These are phyloP conservation scores for Mesocentrotus franciscanus DNA, from an alignment of 53 echinoderm and acorn worm species.

Conservation along the genomic window DNA sequence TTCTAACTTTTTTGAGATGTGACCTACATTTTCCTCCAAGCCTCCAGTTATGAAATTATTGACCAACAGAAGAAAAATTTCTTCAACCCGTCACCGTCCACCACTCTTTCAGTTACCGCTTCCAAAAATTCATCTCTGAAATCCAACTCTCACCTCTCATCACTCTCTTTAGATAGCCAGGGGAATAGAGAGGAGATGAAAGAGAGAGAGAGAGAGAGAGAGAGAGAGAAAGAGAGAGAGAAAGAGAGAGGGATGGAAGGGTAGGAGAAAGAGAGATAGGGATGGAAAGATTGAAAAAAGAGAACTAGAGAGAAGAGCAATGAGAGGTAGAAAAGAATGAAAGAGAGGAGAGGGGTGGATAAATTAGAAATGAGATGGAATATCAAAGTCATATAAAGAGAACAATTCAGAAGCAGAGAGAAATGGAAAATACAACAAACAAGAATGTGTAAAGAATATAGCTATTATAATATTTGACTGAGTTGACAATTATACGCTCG, in stretches of 20 bases:
- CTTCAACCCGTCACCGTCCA: slow-evolving; percentile 15
- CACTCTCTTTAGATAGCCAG: slow-evolving; percentile 41
- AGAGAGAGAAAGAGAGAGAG: not conserved
- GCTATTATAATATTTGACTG: not conserved
- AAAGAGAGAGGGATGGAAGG: not conserved
- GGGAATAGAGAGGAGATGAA: slow-evolving; percentile 1
- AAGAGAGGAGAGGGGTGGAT: not conserved
- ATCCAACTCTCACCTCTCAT: slow-evolving; percentile 40
- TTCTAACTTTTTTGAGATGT: not conserved
- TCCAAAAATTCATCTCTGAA: slow-evolving; percentile 2
- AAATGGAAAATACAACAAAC: not conserved
- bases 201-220: slow-evolving; percentile 3
- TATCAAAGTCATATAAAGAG: not conserved
- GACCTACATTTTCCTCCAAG: slow-evolving; percentile 46
- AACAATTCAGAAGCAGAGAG: not conserved
- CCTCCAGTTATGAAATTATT: slow-evolving; percentile 34
- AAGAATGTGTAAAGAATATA: not conserved
- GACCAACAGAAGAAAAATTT: slow-evolving; percentile 9
- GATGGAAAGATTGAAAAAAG: not conserved
- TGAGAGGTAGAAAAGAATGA: not conserved
- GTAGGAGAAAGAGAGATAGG: not conserved
- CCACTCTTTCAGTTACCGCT: slow-evolving; percentile 16
- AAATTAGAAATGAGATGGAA: not conserved
- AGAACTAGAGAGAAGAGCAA: not conserved
- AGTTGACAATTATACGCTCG: not conserved